These are phyloP conservation scores for Salvelinus namaycush DNA, from an alignment of 2,113 vertebrate genomes.

Conservation along the genomic window DNA sequence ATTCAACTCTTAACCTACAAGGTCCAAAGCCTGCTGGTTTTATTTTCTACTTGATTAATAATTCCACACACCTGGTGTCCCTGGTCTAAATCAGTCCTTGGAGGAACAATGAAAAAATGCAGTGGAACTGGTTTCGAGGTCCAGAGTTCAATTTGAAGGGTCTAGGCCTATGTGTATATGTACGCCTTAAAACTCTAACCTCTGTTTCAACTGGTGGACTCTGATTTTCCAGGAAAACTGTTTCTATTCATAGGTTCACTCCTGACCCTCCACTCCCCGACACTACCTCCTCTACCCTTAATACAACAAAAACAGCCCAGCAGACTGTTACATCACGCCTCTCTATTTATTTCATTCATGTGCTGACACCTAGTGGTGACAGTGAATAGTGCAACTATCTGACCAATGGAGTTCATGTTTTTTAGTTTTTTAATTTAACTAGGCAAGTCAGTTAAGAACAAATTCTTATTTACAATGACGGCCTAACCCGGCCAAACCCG, in stretches of 20 bases:
- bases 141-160: no score
- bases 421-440: no score
- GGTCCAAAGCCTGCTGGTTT: no score
- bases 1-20: no score
- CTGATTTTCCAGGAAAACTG: constrained; percentile 9
- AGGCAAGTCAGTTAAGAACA: no score
- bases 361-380: constrained; percentile 62
- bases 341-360: constrained; percentile 23
- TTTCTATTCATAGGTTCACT: constrained; percentile 37
- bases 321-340: constrained; percentile 44
- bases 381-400: not conserved
- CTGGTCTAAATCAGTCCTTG: no score
- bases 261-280: constrained; percentile 19
- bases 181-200: not conserved
- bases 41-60: no score
- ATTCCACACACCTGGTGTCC: no score
- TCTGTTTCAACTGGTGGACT: not conserved
- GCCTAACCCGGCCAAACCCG: no score
- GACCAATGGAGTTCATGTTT: not conserved
- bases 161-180: not conserved
- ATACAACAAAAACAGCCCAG: constrained; percentile 45
- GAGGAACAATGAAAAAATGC: no score
- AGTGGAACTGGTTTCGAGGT: no score
- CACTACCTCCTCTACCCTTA: constrained; percentile 37
- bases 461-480: no score